Percentiles rank a stretch among this genome's conserved stretches.
phyloP scores from a whole-genome alignment of 1,140 invertebrate genomes.

The Drosophila kikkawai region DNA sequence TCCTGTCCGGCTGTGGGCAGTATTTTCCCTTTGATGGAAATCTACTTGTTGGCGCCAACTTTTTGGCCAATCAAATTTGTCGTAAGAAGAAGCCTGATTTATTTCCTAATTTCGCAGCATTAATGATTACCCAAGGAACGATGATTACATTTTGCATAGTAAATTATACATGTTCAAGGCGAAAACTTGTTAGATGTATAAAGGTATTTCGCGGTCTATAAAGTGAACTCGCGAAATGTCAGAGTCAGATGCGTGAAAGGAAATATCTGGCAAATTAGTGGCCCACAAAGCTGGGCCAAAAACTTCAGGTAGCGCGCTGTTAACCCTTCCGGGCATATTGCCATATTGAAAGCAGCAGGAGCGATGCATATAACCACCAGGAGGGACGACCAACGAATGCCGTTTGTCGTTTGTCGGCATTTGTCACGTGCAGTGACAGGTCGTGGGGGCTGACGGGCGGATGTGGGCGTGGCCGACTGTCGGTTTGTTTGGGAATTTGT shows the following conservation, averaged over 20 bases:
- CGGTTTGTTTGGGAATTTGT: constrained; percentile 68
- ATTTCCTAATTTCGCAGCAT: constrained; percentile 7
- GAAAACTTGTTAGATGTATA: not conserved
- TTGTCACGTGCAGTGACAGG: constrained; percentile 74
- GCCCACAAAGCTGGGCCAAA: constrained; percentile 23
- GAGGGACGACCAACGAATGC: constrained; percentile 15
- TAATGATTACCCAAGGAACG: constrained; percentile 51
- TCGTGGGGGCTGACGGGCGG: constrained; percentile 22
- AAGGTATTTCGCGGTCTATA: not conserved
- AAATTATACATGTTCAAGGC: constrained; percentile 30
- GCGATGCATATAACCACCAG: constrained; percentile 4
- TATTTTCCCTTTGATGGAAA: constrained; percentile 58
- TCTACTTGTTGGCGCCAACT: constrained; percentile 73
- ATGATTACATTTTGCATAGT: constrained; percentile 66
- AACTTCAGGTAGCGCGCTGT: constrained; percentile 39
- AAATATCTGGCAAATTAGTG: constrained; percentile 60
- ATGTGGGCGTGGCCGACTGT: constrained; percentile 28
- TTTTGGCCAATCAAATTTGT: constrained; percentile 43
- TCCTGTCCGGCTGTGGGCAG: constrained; percentile 33
- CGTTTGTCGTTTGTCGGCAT: constrained; percentile 78
- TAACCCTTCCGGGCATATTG: constrained; percentile 17
- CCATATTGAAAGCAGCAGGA: constrained; percentile 32
- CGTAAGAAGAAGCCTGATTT: constrained; percentile 26
- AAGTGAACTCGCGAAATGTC: not conserved
- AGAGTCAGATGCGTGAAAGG: constrained; percentile 15